A percentile compares a stretch with the other conserved stretches of the same genome.
Conservation (phyloP, 2,113 vertebrate genomes). For the Sylvicapra grimmia region DNA sequence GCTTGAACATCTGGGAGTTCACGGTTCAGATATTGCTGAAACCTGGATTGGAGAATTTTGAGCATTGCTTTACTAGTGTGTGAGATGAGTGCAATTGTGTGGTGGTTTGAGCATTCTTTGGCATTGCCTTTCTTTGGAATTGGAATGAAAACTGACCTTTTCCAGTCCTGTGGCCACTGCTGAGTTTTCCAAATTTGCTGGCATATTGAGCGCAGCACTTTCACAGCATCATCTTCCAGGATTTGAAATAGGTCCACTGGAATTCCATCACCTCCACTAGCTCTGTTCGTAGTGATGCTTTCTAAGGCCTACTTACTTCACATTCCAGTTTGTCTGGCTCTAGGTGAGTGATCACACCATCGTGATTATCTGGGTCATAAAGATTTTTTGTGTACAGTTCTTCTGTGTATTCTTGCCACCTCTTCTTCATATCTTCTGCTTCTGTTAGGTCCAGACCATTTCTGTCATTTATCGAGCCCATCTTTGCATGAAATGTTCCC, state of each 20-base stretch:
- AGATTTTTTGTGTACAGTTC: background rate
- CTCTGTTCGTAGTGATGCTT: background rate
- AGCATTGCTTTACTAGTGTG: background rate
- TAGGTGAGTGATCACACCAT: background rate
- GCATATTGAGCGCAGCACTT: background rate
- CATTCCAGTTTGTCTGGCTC: background rate
- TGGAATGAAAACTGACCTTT: background rate
- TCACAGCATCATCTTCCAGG: background rate
- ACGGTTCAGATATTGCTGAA: background rate
- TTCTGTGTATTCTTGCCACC: background rate
- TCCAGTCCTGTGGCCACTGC: background rate
- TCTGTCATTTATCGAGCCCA: background rate
- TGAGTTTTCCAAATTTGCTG: background rate
- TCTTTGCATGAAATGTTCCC: background rate
- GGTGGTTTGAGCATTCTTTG: background rate
- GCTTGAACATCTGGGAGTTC: background rate
- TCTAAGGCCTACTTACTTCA: background rate
- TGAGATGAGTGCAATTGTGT: background rate
- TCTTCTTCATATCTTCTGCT: background rate
- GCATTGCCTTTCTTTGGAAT: background rate
- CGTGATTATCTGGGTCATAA: rapidly evolving
- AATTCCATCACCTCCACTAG: background rate
- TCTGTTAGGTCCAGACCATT: background rate
- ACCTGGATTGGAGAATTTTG: background rate
- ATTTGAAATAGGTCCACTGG: background rate